Percentiles rank a stretch among this genome's conserved stretches.
Evolutionary conservation across 2,113 vertebrate species (phyloP).

Genomic region (Charadrius vociferus): DNA sequence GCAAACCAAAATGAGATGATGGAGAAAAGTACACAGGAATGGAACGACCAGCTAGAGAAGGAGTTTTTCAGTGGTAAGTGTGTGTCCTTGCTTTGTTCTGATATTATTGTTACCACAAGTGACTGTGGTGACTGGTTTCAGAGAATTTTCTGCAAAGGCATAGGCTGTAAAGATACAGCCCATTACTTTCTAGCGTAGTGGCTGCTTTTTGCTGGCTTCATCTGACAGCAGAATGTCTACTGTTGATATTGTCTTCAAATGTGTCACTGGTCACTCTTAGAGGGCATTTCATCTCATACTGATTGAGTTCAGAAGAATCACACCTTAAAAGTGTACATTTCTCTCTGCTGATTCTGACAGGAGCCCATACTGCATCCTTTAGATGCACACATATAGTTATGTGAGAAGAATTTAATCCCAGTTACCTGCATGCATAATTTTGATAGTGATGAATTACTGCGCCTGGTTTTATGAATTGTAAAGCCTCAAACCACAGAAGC

Average conservation of each 20-base stretch:
- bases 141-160: background rate
- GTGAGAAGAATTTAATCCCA: background rate
- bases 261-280: background rate
- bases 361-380: background rate
- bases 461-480: background rate
- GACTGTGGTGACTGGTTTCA: background rate
- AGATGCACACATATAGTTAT: background rate
- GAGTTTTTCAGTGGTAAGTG: conserved; percentile 78
- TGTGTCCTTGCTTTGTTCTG: background rate
- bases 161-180: background rate
- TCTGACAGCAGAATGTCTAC: background rate
- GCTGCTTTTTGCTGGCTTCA: background rate
- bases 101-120: background rate
- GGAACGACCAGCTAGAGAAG: conserved; percentile 72
- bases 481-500: background rate
- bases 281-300: background rate
- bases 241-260: background rate
- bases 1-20: conserved; percentile 38
- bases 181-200: background rate
- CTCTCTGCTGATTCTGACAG: background rate
- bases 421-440: background rate
- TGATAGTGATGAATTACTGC: background rate
- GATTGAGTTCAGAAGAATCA: background rate
- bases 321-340: background rate
- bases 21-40: conserved; percentile 54